phyloP scores from a whole-genome alignment of 2,888 invertebrate species.

The Allacma fusca region DNA sequence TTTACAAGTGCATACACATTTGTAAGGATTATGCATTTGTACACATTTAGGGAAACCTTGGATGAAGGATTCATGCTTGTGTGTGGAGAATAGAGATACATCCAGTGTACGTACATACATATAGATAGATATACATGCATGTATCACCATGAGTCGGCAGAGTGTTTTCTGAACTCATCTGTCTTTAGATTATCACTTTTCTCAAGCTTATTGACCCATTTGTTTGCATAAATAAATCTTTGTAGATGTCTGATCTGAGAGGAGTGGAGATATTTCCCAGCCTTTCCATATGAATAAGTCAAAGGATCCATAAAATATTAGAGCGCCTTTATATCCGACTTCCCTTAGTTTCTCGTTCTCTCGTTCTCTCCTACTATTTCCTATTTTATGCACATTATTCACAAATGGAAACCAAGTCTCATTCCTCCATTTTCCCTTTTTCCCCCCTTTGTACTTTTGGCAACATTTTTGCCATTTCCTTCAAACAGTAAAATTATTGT shows the following conservation, averaged over 20 bases:
- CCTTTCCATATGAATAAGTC: slow-evolving; percentile 8
- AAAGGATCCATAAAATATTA: slow-evolving; percentile 8
- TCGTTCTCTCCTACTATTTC: background rate
- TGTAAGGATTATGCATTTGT: no score
- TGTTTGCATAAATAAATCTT: slow-evolving; percentile 43
- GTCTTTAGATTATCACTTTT: slow-evolving; percentile 43
- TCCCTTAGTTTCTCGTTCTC: background rate
- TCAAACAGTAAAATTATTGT: slow-evolving; percentile 11
- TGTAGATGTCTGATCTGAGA: slow-evolving; percentile 31
- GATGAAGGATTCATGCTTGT: no score
- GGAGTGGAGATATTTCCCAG: slow-evolving; percentile 10
- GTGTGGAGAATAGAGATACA: no score
- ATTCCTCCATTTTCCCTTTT: background rate
- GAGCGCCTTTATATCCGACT: background rate
- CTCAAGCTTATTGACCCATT: slow-evolving; percentile 41
- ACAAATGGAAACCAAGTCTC: background rate
- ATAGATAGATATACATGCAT: background rate
- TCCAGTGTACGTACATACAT: no score
- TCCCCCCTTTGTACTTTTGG: background rate
- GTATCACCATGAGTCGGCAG: background rate
- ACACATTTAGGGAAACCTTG: no score
- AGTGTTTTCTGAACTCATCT: slow-evolving; percentile 31
- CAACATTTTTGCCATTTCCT: slow-evolving; percentile 1
- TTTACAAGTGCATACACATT: no score
- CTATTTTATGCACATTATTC: background rate